phyloP scores from a whole-genome alignment of 2,113 vertebrate genomes.

The Percopsis transmontana region DNA sequence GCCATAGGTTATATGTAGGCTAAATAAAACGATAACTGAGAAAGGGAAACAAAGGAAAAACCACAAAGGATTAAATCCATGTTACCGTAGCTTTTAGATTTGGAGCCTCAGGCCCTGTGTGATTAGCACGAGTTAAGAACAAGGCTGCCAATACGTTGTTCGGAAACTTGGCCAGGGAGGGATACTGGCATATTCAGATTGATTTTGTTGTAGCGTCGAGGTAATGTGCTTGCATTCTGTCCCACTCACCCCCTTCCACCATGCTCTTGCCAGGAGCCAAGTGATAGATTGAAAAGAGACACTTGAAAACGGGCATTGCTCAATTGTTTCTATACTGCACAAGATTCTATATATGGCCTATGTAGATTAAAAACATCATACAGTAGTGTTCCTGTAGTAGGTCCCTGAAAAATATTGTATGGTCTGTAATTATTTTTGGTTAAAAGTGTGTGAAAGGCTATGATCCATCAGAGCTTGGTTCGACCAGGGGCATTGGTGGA shows the following conservation, averaged over 20 bases:
- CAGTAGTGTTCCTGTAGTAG: too few relatives aligned
- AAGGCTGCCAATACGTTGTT: constrained; percentile 43
- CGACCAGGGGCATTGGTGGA: too few relatives aligned
- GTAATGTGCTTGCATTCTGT: constrained; percentile 54
- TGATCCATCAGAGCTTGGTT: too few relatives aligned
- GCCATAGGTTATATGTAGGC: too few relatives aligned
- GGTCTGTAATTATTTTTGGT: too few relatives aligned
- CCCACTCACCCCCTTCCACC: constrained; percentile 20
- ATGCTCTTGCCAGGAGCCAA: constrained; percentile 48
- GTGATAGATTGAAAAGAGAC: constrained; percentile 41
- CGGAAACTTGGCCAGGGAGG: constrained; percentile 37
- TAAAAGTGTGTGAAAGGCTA: too few relatives aligned
- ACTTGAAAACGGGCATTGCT: neutral
- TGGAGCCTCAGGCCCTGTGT: neutral
- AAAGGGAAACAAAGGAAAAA: too few relatives aligned
- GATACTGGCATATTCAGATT: constrained; percentile 47
- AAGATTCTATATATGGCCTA: constrained; percentile 21
- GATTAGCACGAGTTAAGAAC: constrained; percentile 18
- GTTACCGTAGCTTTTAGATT: constrained; percentile 8
- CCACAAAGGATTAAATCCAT: too few relatives aligned
- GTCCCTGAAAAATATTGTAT: too few relatives aligned
- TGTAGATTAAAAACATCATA: constrained; percentile 4
- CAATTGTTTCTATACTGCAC: constrained; percentile 5
- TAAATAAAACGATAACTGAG: too few relatives aligned
- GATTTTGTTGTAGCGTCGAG: constrained; percentile 53